These are phyloP conservation scores for Amphiprion percula DNA, from an alignment of 2,113 vertebrate species.

Conservation along the genomic window DNA sequence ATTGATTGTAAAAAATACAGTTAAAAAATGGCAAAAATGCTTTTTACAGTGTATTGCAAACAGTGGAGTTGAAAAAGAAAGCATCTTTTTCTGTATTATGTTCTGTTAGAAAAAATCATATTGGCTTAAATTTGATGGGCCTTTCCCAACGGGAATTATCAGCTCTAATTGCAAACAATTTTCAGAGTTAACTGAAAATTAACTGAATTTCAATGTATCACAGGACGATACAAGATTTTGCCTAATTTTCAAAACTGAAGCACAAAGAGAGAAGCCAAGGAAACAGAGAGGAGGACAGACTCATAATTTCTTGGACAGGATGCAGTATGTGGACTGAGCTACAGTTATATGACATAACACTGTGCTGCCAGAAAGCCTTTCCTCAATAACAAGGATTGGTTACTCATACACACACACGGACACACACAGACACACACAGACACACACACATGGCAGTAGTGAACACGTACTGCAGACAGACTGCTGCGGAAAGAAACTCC, in stretches of 20 bases:
- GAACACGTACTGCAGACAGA: background rate
- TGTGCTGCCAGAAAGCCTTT: conserved; percentile 37
- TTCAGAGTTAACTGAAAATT: conserved; percentile 1
- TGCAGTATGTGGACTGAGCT: conserved; percentile 20
- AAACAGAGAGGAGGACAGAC: background rate
- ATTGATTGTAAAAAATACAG: no score
- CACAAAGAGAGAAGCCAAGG: background rate
- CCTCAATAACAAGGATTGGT: conserved; percentile 32
- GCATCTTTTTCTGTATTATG: no score
- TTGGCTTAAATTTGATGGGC: no score
- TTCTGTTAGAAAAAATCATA: no score
- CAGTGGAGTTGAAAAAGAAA: no score
- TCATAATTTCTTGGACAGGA: conserved; percentile 14
- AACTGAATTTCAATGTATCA: no score
- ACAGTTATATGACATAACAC: conserved; percentile 31
- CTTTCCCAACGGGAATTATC: no score
- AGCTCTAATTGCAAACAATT: background rate
- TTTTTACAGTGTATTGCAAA: no score
- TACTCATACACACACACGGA: conserved; percentile 14
- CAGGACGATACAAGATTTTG: background rate
- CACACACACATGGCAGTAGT: background rate
- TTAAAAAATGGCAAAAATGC: no score
- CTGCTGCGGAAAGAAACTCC: conserved; percentile 6
- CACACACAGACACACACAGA: background rate
- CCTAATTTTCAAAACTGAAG: conserved; percentile 9